These are phyloP conservation scores for Sialia sialis DNA, from an alignment of 2,113 vertebrate species.

Conservation along the genomic window DNA sequence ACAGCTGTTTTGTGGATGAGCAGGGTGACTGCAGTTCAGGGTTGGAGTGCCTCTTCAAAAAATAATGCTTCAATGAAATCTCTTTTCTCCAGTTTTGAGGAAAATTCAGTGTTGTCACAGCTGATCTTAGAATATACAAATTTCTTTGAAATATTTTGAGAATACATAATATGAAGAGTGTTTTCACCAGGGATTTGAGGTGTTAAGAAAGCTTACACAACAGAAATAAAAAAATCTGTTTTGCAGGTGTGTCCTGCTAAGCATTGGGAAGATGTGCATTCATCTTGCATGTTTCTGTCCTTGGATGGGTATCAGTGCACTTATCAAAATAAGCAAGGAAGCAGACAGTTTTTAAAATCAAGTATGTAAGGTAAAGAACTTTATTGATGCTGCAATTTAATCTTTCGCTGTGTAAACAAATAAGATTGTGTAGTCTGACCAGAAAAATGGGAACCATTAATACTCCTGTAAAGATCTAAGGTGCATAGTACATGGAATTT, in stretches of 20 bases:
- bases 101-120: not conserved
- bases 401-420: not conserved
- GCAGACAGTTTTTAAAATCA: not conserved
- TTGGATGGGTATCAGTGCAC: not conserved
- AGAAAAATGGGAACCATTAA: not conserved
- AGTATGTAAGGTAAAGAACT: not conserved
- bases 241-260: not conserved
- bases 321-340: not conserved
- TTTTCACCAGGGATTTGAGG: not conserved
- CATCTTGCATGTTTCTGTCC: not conserved
- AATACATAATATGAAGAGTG: not conserved
- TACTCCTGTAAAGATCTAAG: not conserved
- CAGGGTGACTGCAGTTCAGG: not conserved
- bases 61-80: not conserved
- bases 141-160: not conserved
- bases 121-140: not conserved
- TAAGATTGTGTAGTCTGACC: not conserved
- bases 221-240: not conserved
- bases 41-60: not conserved
- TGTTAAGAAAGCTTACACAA: not conserved
- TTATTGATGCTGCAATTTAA: not conserved
- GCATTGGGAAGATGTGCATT: not conserved
- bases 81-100: not conserved
- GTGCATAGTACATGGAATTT: not conserved
- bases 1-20: not conserved